phyloP scores from a whole-genome alignment of 2,113 vertebrate species.

The Clarias gariepinus region DNA sequence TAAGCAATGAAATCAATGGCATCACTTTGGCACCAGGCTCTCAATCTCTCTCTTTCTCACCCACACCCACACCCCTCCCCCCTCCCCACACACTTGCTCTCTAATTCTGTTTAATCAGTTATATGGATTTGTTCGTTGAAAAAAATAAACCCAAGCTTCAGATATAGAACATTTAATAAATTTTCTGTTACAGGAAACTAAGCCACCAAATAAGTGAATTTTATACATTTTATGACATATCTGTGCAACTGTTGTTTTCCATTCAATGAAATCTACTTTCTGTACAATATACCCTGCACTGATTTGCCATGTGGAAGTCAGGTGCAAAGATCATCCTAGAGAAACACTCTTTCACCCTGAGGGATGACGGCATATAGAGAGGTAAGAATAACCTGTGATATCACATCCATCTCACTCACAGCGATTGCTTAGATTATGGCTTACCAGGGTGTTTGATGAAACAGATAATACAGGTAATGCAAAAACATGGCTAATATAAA shows the following conservation, averaged over 20 bases:
- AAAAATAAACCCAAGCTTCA: not conserved
- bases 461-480: not conserved
- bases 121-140: not conserved
- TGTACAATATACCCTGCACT: not conserved
- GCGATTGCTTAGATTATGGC: conserved; percentile 5
- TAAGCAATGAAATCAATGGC: conserved; percentile 25
- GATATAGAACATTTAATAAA: not conserved
- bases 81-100: not conserved
- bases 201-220: not conserved
- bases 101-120: conserved; percentile 12
- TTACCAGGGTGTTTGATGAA: not conserved
- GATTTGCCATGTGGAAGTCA: conserved; percentile 9
- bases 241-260: not conserved
- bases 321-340: not conserved
- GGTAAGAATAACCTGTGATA: conserved; percentile 10
- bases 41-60: not conserved
- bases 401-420: conserved; percentile 11
- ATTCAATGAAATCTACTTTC: not conserved
- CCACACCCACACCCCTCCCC: not conserved
- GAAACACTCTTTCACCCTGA: not conserved
- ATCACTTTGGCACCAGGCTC: conserved; percentile 5
- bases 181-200: not conserved
- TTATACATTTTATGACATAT: not conserved
- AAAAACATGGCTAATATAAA: not conserved
- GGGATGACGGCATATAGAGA: conserved; percentile 4